These are phyloP conservation scores for Acromyrmex echinatior DNA, from an alignment of 1,140 invertebrate species.

Conservation along the genomic window DNA sequence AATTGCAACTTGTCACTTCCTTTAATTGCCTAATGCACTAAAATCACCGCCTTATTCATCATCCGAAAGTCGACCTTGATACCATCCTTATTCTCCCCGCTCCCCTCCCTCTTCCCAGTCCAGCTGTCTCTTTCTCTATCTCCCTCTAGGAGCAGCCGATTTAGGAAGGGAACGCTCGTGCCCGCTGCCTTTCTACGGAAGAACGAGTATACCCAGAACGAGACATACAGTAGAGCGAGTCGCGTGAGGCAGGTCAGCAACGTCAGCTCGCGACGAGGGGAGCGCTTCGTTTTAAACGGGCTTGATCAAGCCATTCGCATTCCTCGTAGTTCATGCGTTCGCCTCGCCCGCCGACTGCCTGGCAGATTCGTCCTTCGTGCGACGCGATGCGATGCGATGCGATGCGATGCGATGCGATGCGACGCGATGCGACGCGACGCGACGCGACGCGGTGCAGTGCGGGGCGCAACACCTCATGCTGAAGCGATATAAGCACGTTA, in stretches of 20 bases:
- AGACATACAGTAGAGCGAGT: slow-evolving; percentile 63
- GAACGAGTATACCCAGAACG: slow-evolving; percentile 60
- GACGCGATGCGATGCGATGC: slow-evolving; percentile 10
- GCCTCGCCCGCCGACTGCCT: slow-evolving; percentile 39
- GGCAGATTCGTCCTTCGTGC: slow-evolving; percentile 50
- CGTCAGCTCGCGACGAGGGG: slow-evolving; percentile 63
- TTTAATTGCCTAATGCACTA: background rate
- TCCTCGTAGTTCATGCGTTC: slow-evolving; percentile 58
- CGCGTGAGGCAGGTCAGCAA: slow-evolving; percentile 75
- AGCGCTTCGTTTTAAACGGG: slow-evolving; percentile 74
- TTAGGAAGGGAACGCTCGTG: slow-evolving; percentile 62
- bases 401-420: background rate
- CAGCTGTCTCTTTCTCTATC: background rate
- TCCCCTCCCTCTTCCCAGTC: too few relatives aligned
- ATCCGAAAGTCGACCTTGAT: slow-evolving; percentile 36
- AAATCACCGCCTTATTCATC: background rate
- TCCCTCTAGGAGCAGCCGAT: slow-evolving; percentile 50
- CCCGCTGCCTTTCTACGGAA: slow-evolving; percentile 39
- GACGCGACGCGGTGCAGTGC: background rate
- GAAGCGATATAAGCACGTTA: background rate
- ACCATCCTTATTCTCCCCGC: background rate
- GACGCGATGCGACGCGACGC: slow-evolving; percentile 12
- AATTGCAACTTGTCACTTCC: background rate
- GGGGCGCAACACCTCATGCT: background rate
- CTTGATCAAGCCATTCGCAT: slow-evolving; percentile 69